Evolutionary conservation across 2,797 vertebrate genomes (phyloP).

Genomic region (Arctocebus calabarensis): DNA sequence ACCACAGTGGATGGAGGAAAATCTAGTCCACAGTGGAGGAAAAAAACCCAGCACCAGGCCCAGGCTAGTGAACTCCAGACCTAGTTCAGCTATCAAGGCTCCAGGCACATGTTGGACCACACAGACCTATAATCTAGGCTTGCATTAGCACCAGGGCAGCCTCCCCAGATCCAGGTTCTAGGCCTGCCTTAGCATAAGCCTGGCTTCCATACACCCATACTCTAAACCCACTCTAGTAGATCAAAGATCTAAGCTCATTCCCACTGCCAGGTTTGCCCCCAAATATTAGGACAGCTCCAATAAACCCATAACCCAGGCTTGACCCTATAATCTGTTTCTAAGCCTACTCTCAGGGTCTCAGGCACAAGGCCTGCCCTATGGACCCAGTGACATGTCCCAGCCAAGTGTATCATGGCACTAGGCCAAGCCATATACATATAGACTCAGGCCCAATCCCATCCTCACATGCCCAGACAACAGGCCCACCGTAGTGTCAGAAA

Average conservation of each 20-base stretch:
- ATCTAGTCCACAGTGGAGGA: background rate
- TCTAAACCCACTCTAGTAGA: background rate
- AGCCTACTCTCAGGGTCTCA: too few species aligned
- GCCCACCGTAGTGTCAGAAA: background rate
- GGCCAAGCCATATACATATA: too few species aligned
- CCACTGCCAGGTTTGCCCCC: background rate
- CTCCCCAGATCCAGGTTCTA: background rate
- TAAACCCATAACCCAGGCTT: too few species aligned
- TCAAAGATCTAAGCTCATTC: background rate
- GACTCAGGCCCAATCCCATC: too few species aligned
- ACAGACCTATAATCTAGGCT: background rate
- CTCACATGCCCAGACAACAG: too few species aligned
- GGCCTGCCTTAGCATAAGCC: too few species aligned
- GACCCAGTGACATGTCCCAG: too few species aligned
- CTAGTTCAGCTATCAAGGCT: background rate
- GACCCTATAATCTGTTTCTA: too few species aligned
- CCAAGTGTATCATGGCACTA: too few species aligned
- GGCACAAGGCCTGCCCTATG: too few species aligned
- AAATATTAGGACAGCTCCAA: background rate
- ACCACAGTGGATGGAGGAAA: background rate
- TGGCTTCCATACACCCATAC: background rate
- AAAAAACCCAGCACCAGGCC: background rate
- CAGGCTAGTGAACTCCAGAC: background rate
- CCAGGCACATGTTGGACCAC: background rate
- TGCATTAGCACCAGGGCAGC: background rate